phyloP scores from a whole-genome alignment of 2,797 vertebrate genomes.

The Silurus lanzhouensis region DNA sequence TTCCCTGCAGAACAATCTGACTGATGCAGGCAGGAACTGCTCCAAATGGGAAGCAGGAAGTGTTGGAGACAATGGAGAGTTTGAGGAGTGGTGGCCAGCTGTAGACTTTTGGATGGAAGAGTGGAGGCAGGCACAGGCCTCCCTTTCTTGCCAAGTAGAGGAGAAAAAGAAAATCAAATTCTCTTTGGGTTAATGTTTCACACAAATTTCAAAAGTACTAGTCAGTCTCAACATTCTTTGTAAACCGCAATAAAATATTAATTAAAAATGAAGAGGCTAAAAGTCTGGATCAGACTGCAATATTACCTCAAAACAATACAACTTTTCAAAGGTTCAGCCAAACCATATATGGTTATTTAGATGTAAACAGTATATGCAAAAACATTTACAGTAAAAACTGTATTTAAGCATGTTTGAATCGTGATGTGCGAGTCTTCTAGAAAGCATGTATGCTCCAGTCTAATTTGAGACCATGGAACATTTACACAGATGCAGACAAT shows the following conservation, averaged over 20 bases:
- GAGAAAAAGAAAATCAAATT: conserved; percentile 29
- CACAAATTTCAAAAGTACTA: conserved; percentile 18
- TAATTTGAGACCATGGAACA: not conserved
- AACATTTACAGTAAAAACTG: not conserved
- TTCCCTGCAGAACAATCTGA: conserved; percentile 67
- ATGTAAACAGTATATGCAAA: not conserved
- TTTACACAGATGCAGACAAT: conserved; percentile 13
- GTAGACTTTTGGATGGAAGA: conserved; percentile 62
- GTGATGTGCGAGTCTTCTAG: not conserved
- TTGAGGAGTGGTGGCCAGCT: conserved; percentile 65
- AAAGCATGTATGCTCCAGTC: not conserved
- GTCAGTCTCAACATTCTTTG: not conserved
- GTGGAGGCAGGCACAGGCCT: conserved; percentile 51
- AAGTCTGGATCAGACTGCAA: not conserved
- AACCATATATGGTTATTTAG: not conserved
- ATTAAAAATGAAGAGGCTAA: not conserved
- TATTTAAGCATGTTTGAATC: not conserved
- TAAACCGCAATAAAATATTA: not conserved
- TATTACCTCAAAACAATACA: not conserved
- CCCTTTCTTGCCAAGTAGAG: conserved; percentile 53
- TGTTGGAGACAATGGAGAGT: conserved; percentile 72
- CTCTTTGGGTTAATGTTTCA: conserved; percentile 1
- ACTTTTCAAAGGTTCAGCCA: not conserved
- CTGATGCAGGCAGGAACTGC: conserved; percentile 69
- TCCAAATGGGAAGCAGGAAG: conserved; percentile 72